These are phyloP conservation scores for Rachycentron canadum DNA, from an alignment of 2,797 vertebrate species.

Conservation along the genomic window DNA sequence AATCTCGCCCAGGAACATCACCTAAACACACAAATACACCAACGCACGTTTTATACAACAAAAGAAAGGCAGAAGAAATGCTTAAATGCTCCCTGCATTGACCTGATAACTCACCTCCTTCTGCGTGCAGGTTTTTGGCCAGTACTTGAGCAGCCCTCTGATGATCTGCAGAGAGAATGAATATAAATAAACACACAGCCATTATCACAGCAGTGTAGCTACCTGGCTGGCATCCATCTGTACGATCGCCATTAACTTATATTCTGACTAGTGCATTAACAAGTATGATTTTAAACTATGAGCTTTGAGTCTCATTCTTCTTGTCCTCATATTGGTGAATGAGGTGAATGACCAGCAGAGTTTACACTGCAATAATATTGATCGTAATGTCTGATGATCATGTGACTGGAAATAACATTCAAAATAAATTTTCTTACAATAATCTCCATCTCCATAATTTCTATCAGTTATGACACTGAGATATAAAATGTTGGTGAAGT, in stretches of 20 bases:
- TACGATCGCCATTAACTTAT: slow-evolving; percentile 39
- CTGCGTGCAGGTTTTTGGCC: slow-evolving; percentile 96
- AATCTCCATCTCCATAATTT: too few species aligned
- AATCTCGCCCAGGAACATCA: slow-evolving; percentile 94
- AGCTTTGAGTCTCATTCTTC: slow-evolving; percentile 7
- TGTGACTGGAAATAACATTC: background rate
- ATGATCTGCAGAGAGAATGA: slow-evolving; percentile 88
- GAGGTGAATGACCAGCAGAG: background rate
- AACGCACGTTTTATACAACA: background rate
- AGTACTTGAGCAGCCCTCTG: slow-evolving; percentile 93
- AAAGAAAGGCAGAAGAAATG: background rate
- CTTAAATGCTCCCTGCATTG: background rate
- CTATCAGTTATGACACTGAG: background rate
- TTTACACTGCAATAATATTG: background rate
- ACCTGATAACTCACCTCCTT: slow-evolving; percentile 88
- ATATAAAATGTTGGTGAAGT: too few species aligned
- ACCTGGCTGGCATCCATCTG: slow-evolving; percentile 33
- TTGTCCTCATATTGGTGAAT: slow-evolving; percentile 1
- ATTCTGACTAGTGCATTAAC: slow-evolving; percentile 25
- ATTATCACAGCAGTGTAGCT: slow-evolving; percentile 36
- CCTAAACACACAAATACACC: slow-evolving; percentile 40
- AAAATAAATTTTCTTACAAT: too few species aligned
- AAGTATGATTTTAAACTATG: slow-evolving; percentile 10
- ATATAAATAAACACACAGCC: slow-evolving; percentile 41
- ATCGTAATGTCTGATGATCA: background rate